phyloP scores from a whole-genome alignment of 30 jellyfish, hydroid and myxozoan species.

The Haliclystus octoradiatus region DNA sequence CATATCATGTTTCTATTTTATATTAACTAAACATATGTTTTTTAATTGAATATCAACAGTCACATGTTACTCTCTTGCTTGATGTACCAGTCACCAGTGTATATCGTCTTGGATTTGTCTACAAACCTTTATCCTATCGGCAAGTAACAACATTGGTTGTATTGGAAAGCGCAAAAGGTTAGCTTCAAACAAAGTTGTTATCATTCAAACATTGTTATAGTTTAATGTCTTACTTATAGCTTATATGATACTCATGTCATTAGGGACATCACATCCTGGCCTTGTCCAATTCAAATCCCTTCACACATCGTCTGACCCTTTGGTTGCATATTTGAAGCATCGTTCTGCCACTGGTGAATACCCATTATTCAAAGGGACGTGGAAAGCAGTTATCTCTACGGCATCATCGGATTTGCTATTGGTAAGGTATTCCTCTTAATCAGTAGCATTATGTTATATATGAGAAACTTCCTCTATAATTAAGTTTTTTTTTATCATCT shows the following conservation, averaged over 20 bases:
- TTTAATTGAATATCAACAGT: no score
- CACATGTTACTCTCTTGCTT: not conserved
- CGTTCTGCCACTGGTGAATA: not conserved
- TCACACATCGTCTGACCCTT: not conserved
- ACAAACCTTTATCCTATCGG: not conserved
- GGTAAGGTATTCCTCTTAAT: no score
- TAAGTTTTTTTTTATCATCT: not conserved
- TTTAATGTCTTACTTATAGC: no score
- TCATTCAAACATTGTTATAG: no score
- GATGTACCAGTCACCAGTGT: not conserved
- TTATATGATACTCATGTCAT: no score
- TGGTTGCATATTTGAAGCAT: not conserved
- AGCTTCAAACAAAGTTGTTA: no score
- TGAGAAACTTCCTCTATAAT: no score
- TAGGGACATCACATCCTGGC: not conserved
- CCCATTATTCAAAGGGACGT: slow-evolving; percentile 21
- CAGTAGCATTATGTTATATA: no score
- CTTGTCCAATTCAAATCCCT: not conserved
- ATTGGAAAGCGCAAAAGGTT: not conserved
- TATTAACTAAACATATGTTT: no score
- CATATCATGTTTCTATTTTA: no score
- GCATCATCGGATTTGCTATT: slow-evolving; percentile 22
- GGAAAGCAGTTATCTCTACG: slow-evolving; percentile 46
- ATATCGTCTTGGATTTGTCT: not conserved
- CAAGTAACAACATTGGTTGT: not conserved